Evolutionary conservation across 2,113 vertebrate genomes (phyloP).

Genomic region (Apodemus speciosus): DNA sequence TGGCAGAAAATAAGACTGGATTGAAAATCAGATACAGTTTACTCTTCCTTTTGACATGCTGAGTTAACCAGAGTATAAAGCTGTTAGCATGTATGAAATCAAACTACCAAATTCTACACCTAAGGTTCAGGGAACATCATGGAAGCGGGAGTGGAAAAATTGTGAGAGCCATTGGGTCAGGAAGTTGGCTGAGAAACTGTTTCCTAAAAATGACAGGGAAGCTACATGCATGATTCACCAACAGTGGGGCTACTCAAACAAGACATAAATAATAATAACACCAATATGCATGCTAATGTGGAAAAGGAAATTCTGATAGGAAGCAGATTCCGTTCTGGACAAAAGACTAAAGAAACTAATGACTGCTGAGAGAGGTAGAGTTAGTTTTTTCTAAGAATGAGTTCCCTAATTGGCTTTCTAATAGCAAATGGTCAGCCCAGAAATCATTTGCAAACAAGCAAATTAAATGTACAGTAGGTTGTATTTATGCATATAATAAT

Average conservation of each 20-base stretch:
- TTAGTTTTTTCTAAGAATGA: background rate
- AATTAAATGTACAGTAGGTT: background rate
- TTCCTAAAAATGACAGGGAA: background rate
- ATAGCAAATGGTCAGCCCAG: background rate
- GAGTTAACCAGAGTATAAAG: background rate
- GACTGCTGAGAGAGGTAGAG: background rate
- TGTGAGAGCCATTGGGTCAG: background rate
- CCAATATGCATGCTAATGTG: background rate
- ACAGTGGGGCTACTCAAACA: background rate
- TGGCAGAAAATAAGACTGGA: background rate
- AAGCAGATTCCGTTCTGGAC: too few relatives aligned
- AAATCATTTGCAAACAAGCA: background rate
- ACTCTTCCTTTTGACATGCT: background rate
- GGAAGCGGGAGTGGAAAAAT: background rate
- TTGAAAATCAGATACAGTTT: background rate
- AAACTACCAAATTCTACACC: background rate
- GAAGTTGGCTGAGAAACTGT: background rate
- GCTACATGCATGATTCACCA: background rate
- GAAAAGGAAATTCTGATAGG: background rate
- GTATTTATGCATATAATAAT: background rate
- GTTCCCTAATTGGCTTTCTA: too few relatives aligned
- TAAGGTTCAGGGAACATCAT: background rate
- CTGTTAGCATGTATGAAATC: background rate
- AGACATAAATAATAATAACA: background rate
- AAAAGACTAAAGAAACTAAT: background rate